These are phyloP conservation scores for Chondrosia reniformis DNA, from an alignment of 37 sponge, comb jelly and placozoan genomes.

Conservation along the genomic window DNA sequence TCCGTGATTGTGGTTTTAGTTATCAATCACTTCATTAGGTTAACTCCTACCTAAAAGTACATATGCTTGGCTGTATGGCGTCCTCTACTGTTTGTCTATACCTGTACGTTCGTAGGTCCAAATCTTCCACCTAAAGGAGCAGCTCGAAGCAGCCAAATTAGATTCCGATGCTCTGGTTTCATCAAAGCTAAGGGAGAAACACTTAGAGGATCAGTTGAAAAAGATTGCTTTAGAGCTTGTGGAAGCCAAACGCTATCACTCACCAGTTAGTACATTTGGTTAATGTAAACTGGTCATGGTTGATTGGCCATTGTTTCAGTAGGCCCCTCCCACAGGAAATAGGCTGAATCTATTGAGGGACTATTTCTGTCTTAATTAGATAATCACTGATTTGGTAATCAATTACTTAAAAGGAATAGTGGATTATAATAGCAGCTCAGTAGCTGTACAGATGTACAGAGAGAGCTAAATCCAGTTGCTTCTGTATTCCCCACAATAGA, in stretches of 20 bases:
- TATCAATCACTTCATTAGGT: not conserved
- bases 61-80: not conserved
- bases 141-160: conserved; percentile 20
- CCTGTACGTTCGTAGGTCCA: conserved; percentile 1
- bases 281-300: too few relatives aligned
- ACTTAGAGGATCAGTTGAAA: conserved; percentile 39
- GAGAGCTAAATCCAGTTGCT: too few relatives aligned
- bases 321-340: too few relatives aligned
- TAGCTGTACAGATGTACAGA: too few relatives aligned
- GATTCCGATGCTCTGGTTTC: conserved; percentile 21
- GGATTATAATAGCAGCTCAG: too few relatives aligned
- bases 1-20: not conserved
- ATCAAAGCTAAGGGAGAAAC: conserved; percentile 18
- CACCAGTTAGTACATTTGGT: conserved; percentile 50
- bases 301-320: too few relatives aligned
- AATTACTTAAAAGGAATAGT: too few relatives aligned
- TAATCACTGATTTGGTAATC: too few relatives aligned
- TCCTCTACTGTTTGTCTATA: not conserved
- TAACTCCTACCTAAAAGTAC: not conserved
- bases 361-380: too few relatives aligned
- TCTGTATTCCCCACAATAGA: too few relatives aligned
- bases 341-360: too few relatives aligned
- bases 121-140: conserved; percentile 26
- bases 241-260: conserved; percentile 59
- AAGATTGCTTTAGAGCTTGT: conserved; percentile 32